Base-by-base conservation (phyloP, 1,140 invertebrate genomes). In the Lethocerus indicus region DNA sequence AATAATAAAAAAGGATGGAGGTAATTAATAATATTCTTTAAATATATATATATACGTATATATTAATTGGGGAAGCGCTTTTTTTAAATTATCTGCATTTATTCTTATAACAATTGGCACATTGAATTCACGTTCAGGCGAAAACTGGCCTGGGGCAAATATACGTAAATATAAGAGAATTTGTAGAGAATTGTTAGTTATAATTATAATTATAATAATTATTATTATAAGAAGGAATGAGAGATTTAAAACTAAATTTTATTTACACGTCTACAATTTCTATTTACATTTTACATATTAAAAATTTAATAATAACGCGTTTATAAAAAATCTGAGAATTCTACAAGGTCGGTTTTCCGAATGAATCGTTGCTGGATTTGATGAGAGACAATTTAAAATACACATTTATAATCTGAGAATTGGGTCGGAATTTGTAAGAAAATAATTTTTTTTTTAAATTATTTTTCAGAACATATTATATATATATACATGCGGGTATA, bases 1-100 rank as follows among this genome's bases (percentile, higher is more conserved):
- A 50, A 50, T 24, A 47, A 49, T 47, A 47, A 47, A 47, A 47
- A 47, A 47, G 45, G 45, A 47, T 35, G 45, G 45, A 47, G 45
- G 23, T 21, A 35, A n/a, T n/a, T n/a, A n/a, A n/a, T n/a, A n/a
- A 37, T 47, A 36, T 44, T 44, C 13, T 49, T 49, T 40, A 42
- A 42, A 37, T 27, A 50, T 42, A 42, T 32, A 29, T 49, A 25
- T 40, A n/a, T n/a, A n/a, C n/a, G n/a, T n/a, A n/a, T n/a, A n/a
- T n/a, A n/a, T n/a, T n/a, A n/a, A n/a, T 50, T 43, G 26, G 32
- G 47, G 47, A 49, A 49, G 47, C 49, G 39, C 49, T 39, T 50
- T 27, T 26, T n/a, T n/a, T n/a, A n/a, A n/a, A n/a, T n/a, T n/a
- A n/a, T n/a, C n/a, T n/a, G n/a, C n/a, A n/a, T n/a, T n/a, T n/a